A percentile compares a stretch with the other conserved stretches of the same genome.
Conservation (phyloP, 2,797 vertebrate species). For the Acanthornis magna region DNA sequence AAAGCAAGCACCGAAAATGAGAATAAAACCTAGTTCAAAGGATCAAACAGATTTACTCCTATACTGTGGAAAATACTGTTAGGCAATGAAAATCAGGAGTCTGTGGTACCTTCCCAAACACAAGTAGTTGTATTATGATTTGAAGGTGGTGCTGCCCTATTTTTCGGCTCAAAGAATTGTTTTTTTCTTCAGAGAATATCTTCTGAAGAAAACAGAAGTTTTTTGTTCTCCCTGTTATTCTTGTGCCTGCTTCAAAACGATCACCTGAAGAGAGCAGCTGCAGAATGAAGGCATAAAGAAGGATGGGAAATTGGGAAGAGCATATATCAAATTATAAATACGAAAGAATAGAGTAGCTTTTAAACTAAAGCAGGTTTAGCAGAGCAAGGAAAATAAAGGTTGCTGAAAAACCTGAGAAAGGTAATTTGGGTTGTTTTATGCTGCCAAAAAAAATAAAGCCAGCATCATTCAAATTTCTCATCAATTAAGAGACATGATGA, state of each 20-base stretch:
- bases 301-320: background rate
- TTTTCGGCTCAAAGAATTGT: background rate
- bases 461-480: background rate
- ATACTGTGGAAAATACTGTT: background rate
- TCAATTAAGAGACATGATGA: slow-evolving; percentile 2
- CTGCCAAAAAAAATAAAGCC: background rate
- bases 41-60: background rate
- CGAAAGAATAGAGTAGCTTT: background rate
- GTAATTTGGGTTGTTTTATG: background rate
- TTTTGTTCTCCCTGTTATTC: background rate
- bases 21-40: background rate
- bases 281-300: background rate
- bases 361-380: background rate
- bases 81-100: background rate
- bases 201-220: background rate
- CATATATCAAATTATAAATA: background rate
- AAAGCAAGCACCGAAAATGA: background rate
- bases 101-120: background rate
- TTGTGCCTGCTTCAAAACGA: background rate
- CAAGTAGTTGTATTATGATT: background rate
- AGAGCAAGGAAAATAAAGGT: background rate
- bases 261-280: background rate
- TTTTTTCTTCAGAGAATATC: background rate
- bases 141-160: background rate
- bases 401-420: background rate